Evolutionary conservation across 2,888 invertebrate species (phyloP).

Genomic region (Cantharis nigra): DNA sequence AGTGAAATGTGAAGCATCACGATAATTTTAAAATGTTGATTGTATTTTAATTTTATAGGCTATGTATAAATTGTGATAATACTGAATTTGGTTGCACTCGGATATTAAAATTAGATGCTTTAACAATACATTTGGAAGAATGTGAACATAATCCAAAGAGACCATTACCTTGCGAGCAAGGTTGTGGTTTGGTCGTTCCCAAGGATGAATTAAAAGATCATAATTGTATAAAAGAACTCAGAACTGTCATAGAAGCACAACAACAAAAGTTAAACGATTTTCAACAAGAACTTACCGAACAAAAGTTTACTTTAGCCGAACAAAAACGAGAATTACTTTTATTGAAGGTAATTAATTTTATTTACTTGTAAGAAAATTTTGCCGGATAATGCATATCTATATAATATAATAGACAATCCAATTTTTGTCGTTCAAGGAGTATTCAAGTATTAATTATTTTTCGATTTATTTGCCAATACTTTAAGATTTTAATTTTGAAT

Average conservation of each 20-base stretch:
- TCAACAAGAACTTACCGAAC: constrained; percentile 85
- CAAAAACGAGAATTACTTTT: constrained; percentile 86
- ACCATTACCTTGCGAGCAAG: constrained; percentile 90
- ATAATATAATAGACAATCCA: too few species aligned
- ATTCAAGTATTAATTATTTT: too few species aligned
- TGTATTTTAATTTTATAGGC: constrained; percentile 57
- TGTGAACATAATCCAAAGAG: constrained; percentile 94
- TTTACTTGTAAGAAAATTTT: neutral
- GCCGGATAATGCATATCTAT: too few species aligned
- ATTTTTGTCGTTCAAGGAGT: too few species aligned
- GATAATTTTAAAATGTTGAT: neutral
- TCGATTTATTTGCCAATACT: neutral
- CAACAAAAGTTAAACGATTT: constrained; percentile 85
- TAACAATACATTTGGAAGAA: constrained; percentile 85
- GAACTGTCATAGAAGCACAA: constrained; percentile 82
- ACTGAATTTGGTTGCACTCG: constrained; percentile 83
- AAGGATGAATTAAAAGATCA: constrained; percentile 94
- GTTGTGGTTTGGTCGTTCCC: constrained; percentile 92
- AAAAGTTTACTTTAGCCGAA: constrained; percentile 85
- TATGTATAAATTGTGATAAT: constrained; percentile 92
- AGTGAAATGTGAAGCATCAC: neutral
- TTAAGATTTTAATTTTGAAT: constrained; percentile 10
- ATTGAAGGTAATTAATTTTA: constrained; percentile 68
- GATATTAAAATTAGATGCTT: constrained; percentile 83
- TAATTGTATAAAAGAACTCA: constrained; percentile 89